phyloP scores from a whole-genome alignment of 2,888 invertebrate genomes.

The Ceramica pisi region DNA sequence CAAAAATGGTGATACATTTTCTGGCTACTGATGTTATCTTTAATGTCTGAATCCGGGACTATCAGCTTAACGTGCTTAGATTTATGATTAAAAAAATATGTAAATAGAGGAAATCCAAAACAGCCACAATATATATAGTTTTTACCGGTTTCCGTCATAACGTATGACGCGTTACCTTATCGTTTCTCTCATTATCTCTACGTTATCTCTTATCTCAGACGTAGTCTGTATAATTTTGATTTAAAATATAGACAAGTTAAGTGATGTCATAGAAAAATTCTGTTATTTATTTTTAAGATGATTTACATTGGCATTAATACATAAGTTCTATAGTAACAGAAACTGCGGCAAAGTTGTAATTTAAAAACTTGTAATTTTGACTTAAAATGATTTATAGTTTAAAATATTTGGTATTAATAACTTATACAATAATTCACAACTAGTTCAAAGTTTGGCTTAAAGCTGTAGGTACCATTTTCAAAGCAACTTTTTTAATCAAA shows the following conservation, averaged over 20 bases:
- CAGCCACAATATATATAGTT: not conserved
- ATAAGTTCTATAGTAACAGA: not conserved
- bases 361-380: not conserved
- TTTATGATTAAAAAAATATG: too few species aligned
- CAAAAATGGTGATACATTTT: too few species aligned
- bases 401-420: not conserved
- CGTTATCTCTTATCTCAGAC: constrained; percentile 31
- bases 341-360: not conserved
- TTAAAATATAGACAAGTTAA: constrained; percentile 24
- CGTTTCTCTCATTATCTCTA: constrained; percentile 4
- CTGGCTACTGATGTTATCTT: too few species aligned
- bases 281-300: not conserved
- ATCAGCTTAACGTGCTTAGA: too few species aligned
- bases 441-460: not conserved
- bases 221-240: constrained; percentile 15
- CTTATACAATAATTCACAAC: not conserved
- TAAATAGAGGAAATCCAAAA: constrained; percentile 10
- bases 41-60: too few species aligned
- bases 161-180: constrained; percentile 20
- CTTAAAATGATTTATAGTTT: not conserved
- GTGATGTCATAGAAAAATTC: constrained; percentile 28
- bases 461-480: not conserved
- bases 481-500: not conserved
- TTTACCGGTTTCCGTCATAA: constrained; percentile 13
- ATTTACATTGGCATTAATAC: not conserved